Evolutionary conservation across 2,113 vertebrate species (phyloP), one percentile per base, ranked within the genome.

Genomic region (Leptosomus discolor): DNA sequence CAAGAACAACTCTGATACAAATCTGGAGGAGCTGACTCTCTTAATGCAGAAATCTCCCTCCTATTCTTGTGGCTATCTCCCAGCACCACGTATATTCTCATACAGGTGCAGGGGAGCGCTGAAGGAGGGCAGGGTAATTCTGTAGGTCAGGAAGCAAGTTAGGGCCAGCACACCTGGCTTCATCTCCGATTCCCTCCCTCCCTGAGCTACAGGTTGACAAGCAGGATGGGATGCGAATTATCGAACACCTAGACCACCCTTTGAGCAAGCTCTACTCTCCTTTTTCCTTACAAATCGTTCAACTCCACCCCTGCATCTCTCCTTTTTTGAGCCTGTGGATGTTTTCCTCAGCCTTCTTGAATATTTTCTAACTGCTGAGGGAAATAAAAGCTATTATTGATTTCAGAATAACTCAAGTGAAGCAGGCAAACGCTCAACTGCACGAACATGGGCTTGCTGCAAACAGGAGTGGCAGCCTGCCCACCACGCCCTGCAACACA

Each of bases 231-330:
- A 50, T 43, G 8, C 17, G 68, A 84, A 46, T 9, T 6, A 71
- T 9, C 0, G 0, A 48, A 30, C 18, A 73, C 9, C 27, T 60
- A 84, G 20, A 61, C 15, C 41, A 60, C 3, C 5, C 30, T 58
- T 34, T 34, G 5, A 36, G 17, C 60, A 67, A 91, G n/a, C 17
- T 34, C 21, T 39, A 5, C 7, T 50, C n/a, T 58, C 41, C 20
- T 78, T 73, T 48, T 63, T 30, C 57, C 87, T 65, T 36, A 23
- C 48, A 64, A 81, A 70, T 16, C 56, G 34, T 43, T 65, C 53
- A 45, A 2, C 70, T 88, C 16, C 26, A 90, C 2, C 26, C 22
- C 46, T 58, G 50, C 39, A 34, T 1, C 24, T 68, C 65, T 77
- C 50, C 34, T 77, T 69, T 86, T 23, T 15, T 39, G 11, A 87